Percentiles rank a stretch among this genome's conserved stretches.
phyloP scores from a whole-genome alignment of 2,888 invertebrate species.

The Pachymerium ferrugineum region DNA sequence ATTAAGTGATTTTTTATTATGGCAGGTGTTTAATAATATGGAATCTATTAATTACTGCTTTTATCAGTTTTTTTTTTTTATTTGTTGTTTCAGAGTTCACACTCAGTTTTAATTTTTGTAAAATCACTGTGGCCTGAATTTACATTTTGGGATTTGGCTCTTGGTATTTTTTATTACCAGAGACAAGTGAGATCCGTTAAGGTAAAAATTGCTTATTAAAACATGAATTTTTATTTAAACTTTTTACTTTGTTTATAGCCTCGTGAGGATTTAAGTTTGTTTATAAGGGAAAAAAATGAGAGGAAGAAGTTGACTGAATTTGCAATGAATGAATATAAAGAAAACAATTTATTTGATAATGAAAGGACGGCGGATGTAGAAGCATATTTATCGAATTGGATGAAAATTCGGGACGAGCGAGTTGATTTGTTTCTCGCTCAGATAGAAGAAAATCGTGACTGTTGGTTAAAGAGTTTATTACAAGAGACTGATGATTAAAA shows the following conservation, averaged over 20 bases:
- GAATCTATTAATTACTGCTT: no score
- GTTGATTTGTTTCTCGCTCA: neutral
- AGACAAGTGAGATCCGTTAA: constrained; percentile 44
- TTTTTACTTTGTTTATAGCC: no score
- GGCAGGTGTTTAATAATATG: no score
- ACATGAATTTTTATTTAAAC: neutral
- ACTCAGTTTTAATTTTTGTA: constrained; percentile 78
- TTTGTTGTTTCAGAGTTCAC: constrained; percentile 58
- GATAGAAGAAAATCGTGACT: neutral
- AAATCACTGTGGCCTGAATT: constrained; percentile 95
- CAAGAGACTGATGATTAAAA: no score
- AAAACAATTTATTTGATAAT: neutral
- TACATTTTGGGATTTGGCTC: constrained; percentile 81
- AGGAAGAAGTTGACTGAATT: no score
- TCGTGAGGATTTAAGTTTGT: neutral
- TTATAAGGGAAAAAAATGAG: neutral
- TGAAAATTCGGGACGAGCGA: neutral
- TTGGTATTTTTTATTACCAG: constrained; percentile 83
- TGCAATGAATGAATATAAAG: neutral
- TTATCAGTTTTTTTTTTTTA: neutral
- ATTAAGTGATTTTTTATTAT: constrained; percentile 87
- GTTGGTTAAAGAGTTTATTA: neutral
- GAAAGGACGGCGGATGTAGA: neutral
- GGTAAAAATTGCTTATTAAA: neutral
- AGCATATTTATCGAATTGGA: neutral